Base-by-base conservation (phyloP, 2,113 vertebrate genomes). In the Onychostoma macrolepis region DNA sequence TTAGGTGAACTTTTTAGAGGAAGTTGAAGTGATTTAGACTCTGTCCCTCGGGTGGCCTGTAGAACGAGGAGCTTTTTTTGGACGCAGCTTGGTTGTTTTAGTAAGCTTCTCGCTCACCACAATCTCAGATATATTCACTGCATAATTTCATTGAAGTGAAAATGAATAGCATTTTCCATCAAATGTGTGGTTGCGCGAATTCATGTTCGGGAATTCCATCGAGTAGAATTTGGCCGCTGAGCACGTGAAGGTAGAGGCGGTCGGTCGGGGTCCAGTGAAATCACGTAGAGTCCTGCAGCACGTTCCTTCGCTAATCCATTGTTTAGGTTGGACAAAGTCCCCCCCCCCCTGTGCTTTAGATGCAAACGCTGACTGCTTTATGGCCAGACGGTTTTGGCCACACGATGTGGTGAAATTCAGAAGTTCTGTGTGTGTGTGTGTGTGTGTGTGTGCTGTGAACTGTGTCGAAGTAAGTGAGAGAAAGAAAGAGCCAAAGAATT, bases 1-100 rank as follows among this genome's bases (percentile, higher is more conserved):
- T 90, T 88, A 92, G 83, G 86, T 92, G 92, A 93, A 92, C 92
- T 91, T 91, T 88, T 74, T 30, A 88, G 83, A 91, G 87, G 21
- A 67, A 90, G 90, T 87, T 91, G 76, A 93, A 91, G 87, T 90
- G 91, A 92, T 92, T 94, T 90, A 88, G 87, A 58, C 75, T 88
- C 86, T 86, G 80, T 93, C 91, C 92, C 91, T 84, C 63, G 85
- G 91, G 91, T 91, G 88, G 90, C 88, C 89, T 78, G 81, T 86
- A 90, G 89, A 92, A 85, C 76, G 86, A 21, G 63, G 86, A 92
- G 88, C 89, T 83, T 56, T 78, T 90, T 88, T 92, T 89, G 88
- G 86, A 90, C 41, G 45, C 24, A 19, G 84, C 65, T 21, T 82
- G 88, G 87, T 92, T 89, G 86, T 88, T 88, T 88, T 81, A 86